These are phyloP conservation scores for Lamellibrachia luymesi DNA, from an alignment of 1,140 invertebrate species.

Conservation along the genomic window DNA sequence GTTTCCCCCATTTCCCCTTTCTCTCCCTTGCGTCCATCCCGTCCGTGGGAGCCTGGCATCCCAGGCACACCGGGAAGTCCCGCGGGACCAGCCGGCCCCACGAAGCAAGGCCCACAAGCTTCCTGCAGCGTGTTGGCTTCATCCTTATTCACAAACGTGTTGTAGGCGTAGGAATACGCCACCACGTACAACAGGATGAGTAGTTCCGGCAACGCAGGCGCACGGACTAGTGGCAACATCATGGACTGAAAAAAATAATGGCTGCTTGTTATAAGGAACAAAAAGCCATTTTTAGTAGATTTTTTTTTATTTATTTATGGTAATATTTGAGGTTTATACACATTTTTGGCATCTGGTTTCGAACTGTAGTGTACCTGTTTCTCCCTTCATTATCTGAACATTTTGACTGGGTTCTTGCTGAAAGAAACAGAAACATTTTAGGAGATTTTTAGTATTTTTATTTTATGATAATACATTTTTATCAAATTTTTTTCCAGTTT, in stretches of 20 bases:
- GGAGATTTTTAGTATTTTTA: too few relatives aligned
- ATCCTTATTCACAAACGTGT: not conserved
- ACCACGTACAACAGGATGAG: not conserved
- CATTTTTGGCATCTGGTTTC: too few relatives aligned
- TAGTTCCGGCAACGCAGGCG: not conserved
- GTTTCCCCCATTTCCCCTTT: constrained; percentile 37
- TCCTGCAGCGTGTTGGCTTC: not conserved
- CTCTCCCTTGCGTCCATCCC: constrained; percentile 37
- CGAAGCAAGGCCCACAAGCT: constrained; percentile 31
- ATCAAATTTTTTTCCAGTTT: too few relatives aligned
- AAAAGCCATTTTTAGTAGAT: not conserved
- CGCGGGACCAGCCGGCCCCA: constrained; percentile 35
- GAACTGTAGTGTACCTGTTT: too few relatives aligned
- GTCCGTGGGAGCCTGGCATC: constrained; percentile 38
- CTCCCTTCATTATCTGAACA: too few relatives aligned
- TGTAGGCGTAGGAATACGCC: not conserved
- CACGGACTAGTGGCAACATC: not conserved
- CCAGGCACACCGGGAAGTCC: constrained; percentile 44
- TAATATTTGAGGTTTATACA: too few relatives aligned
- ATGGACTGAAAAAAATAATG: not conserved
- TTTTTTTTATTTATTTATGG: not conserved
- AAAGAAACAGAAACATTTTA: too few relatives aligned
- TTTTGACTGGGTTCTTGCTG: too few relatives aligned
- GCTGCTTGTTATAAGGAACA: not conserved
- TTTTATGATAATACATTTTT: too few relatives aligned